phyloP scores from a whole-genome alignment of 2,113 vertebrate species.

The Stigmatopora nigra region DNA sequence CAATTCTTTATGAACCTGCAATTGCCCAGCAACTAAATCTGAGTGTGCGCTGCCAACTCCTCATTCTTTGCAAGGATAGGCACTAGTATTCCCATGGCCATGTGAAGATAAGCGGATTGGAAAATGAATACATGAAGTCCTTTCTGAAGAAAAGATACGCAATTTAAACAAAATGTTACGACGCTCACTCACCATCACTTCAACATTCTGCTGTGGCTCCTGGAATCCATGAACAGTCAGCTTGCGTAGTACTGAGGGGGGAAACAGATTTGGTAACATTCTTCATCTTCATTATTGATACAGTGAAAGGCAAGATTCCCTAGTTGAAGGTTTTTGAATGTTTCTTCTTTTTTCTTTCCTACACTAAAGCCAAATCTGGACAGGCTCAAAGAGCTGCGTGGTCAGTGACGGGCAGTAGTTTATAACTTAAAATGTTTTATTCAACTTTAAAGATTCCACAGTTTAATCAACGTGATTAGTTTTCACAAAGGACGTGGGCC shows the following conservation, averaged over 20 bases:
- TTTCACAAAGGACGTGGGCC: conserved; percentile 7
- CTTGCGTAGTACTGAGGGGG: conserved; percentile 81
- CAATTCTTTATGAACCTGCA: no score
- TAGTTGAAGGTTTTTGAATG: background rate
- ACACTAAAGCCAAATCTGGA: background rate
- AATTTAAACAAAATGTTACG: background rate
- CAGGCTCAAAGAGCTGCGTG: background rate
- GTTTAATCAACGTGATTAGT: background rate
- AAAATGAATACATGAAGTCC: no score
- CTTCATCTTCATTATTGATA: background rate
- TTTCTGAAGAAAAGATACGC: conserved; percentile 26
- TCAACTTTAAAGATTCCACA: background rate
- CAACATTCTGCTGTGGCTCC: conserved; percentile 84
- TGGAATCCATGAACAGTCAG: conserved; percentile 93
- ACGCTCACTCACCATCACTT: conserved; percentile 92
- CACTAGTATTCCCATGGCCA: no score
- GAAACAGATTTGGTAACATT: background rate
- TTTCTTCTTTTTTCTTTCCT: background rate
- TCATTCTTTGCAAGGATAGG: no score
- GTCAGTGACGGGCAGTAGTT: background rate
- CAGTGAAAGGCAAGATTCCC: background rate
- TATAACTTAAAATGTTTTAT: background rate
- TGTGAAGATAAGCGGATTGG: no score
- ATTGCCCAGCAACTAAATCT: no score
- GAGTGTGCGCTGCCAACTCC: no score